A percentile compares a stretch with the other conserved stretches of the same genome.
Conservation (phyloP, 2,797 vertebrate species). For the Ctenosaura bakeri region DNA sequence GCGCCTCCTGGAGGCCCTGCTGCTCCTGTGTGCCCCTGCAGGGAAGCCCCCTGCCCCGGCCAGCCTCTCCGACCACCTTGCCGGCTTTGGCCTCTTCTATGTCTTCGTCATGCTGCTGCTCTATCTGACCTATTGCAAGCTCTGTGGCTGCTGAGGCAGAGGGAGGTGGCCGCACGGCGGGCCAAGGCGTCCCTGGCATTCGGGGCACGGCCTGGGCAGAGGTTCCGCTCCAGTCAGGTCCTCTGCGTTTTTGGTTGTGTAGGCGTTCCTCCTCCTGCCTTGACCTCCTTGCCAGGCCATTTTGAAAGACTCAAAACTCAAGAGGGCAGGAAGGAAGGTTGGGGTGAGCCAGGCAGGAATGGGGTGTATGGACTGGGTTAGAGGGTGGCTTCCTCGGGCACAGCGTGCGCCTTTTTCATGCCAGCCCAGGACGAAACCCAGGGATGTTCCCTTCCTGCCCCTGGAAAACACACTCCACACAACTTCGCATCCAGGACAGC, state of each 20-base stretch:
- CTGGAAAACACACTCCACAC: too few species aligned
- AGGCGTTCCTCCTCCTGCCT: too few species aligned
- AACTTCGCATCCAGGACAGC: neutral
- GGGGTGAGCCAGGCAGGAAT: too few species aligned
- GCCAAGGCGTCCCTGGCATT: neutral
- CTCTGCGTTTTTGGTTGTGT: neutral
- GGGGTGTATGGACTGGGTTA: too few species aligned
- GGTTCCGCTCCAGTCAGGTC: too few species aligned
- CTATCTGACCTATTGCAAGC: conserved; percentile 83
- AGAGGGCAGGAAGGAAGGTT: too few species aligned
- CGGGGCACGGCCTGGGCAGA: too few species aligned
- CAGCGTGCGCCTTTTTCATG: too few species aligned
- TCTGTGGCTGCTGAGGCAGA: conserved; percentile 76
- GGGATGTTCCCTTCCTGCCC: too few species aligned
- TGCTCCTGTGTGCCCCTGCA: neutral
- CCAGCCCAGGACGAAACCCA: too few species aligned
- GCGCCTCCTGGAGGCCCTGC: conserved; percentile 82
- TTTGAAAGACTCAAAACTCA: neutral
- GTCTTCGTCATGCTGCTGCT: conserved; percentile 86
- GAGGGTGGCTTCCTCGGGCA: too few species aligned
- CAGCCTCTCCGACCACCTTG: conserved; percentile 77
- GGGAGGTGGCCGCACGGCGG: too few species aligned
- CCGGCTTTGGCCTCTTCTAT: conserved; percentile 92
- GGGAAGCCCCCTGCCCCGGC: conserved; percentile 53
- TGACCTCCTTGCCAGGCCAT: neutral